These are phyloP conservation scores for Candoia aspera DNA, from an alignment of 2,113 vertebrate genomes.

Conservation along the genomic window DNA sequence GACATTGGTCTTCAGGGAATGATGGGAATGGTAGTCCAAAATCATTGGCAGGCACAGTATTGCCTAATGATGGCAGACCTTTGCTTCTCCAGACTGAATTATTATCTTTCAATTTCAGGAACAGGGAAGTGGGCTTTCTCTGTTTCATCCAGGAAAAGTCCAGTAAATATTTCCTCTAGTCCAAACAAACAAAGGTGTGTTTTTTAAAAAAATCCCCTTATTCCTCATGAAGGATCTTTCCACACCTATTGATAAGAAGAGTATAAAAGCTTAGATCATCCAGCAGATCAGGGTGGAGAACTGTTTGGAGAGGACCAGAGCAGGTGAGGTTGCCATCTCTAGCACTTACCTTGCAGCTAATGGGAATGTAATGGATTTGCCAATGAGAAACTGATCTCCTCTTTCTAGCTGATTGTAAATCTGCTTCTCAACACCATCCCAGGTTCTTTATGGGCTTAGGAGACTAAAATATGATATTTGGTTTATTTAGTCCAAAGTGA, in stretches of 20 bases:
- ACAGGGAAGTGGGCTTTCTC: not conserved
- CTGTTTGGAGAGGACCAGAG: not conserved
- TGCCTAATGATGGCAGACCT: not conserved
- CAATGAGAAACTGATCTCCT: not conserved
- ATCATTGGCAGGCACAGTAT: not conserved
- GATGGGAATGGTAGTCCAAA: not conserved
- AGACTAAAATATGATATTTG: not conserved
- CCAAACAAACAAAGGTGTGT: not conserved
- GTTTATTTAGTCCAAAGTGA: not conserved
- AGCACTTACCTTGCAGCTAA: not conserved
- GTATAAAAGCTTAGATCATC: not conserved
- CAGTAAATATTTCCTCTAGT: slow-evolving; percentile 5
- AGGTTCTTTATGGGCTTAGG: not conserved
- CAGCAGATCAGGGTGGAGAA: not conserved
- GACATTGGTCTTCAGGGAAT: not conserved
- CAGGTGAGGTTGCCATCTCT: not conserved
- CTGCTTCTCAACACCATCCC: not conserved
- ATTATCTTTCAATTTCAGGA: not conserved
- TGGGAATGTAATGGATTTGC: not conserved
- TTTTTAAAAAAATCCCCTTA: not conserved
- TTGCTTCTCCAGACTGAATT: not conserved
- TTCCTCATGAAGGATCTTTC: not conserved
- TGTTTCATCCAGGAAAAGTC: not conserved
- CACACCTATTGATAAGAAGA: not conserved
- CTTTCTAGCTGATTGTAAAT: not conserved